Conservation (phyloP, 2,888 invertebrate genomes). For the Vanessa cardui region DNA sequence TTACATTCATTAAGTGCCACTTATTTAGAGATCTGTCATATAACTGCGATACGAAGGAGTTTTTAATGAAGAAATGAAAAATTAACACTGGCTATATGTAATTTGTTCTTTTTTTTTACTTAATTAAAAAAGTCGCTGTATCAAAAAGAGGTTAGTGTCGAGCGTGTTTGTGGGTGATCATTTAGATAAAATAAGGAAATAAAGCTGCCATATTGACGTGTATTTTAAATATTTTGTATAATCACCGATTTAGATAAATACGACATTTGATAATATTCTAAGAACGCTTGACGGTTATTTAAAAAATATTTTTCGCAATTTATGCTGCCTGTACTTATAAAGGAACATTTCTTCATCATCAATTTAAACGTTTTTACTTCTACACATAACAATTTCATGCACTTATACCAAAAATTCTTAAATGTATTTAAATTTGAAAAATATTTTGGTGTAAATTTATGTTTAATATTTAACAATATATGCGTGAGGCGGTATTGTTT, state of each 20-base stretch:
- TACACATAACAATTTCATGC: not conserved
- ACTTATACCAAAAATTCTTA: not conserved
- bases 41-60: not conserved
- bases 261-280: conserved; percentile 14
- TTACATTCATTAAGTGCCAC: not conserved
- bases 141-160: conserved; percentile 3
- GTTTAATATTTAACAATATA: conserved; percentile 18
- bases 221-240: conserved; percentile 46
- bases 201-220: conserved; percentile 42
- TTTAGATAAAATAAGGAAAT: conserved; percentile 38
- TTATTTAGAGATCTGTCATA: not conserved
- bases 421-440: not conserved
- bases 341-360: conserved; percentile 4
- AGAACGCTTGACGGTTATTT: conserved; percentile 10
- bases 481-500: conserved; percentile 21
- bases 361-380: not conserved
- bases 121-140: not conserved
- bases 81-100: conserved; percentile 6
- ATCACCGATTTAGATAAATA: conserved; percentile 25
- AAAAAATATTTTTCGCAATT: conserved; percentile 4
- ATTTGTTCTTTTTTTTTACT: not conserved
- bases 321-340: conserved; percentile 4
- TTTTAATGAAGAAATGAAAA: not conserved
- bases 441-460: conserved; percentile 3
- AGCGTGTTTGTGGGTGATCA: conserved; percentile 27